Percentiles rank a stretch among this genome's conserved stretches.
Conservation (phyloP, 2,797 vertebrate species). For the Limnodromus scolopaceus region DNA sequence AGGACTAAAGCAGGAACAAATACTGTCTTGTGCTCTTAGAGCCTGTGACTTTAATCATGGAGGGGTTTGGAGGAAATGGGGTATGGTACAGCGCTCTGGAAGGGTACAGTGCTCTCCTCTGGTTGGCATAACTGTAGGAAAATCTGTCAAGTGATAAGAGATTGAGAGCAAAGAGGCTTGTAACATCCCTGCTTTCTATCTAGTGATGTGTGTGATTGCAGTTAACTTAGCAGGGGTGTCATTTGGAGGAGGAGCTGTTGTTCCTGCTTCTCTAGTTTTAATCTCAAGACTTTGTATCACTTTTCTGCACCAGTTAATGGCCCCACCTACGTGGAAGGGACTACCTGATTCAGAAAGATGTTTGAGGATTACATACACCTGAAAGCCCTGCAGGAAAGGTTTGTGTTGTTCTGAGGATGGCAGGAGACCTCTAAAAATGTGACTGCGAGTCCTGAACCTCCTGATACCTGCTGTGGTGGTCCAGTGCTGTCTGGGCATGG, state of each 20-base stretch:
- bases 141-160: neutral
- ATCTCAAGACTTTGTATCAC: rapidly evolving
- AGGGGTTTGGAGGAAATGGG: neutral
- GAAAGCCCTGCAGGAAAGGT: neutral
- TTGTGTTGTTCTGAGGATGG: neutral
- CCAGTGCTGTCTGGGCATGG: neutral
- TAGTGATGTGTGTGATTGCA: neutral
- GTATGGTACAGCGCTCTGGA: neutral
- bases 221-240: neutral
- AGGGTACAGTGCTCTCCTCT: neutral
- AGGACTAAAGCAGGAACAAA: neutral
- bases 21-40: neutral
- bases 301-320: neutral
- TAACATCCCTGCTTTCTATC: neutral
- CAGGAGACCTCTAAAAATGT: neutral
- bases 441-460: neutral
- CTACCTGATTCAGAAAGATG: neutral
- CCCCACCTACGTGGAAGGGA: neutral
- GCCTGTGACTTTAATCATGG: neutral
- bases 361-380: neutral
- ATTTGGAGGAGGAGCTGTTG: conserved; percentile 27
- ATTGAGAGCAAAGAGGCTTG: neutral
- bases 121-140: neutral
- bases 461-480: neutral
- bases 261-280: neutral